phyloP scores from a whole-genome alignment of 2,797 vertebrate species.

The Enteromius paludinosus region DNA sequence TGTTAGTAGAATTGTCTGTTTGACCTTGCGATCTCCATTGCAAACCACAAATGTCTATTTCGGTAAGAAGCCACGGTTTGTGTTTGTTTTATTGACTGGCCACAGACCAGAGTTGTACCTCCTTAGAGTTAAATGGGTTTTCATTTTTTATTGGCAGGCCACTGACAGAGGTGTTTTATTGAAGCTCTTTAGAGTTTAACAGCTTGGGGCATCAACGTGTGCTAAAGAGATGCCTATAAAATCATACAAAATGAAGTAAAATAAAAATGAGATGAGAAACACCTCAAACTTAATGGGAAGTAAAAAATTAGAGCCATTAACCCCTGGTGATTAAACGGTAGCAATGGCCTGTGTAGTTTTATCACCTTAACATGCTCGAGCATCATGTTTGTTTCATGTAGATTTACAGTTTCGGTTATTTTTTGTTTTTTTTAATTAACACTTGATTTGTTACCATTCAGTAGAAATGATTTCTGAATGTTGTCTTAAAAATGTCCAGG shows the following conservation, averaged over 20 bases:
- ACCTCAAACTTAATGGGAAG: conserved; percentile 43
- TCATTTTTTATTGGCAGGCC: conserved; percentile 77
- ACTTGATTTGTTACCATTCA: not conserved
- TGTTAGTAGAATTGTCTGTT: conserved; percentile 32
- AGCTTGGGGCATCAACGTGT: conserved; percentile 64
- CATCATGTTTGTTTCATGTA: conserved; percentile 1
- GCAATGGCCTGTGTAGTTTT: conserved; percentile 29
- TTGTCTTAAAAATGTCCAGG: not conserved
- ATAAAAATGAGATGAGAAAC: conserved; percentile 53
- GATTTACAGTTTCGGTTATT: conserved; percentile 9
- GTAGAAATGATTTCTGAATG: not conserved
- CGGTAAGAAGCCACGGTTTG: conserved; percentile 49
- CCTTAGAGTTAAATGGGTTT: conserved; percentile 74
- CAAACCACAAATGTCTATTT: conserved; percentile 60
- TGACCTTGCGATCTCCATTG: conserved; percentile 71
- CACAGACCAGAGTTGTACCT: conserved; percentile 61
- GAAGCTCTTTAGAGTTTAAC: conserved; percentile 76
- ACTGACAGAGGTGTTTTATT: conserved; percentile 66
- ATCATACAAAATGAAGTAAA: conserved; percentile 67
- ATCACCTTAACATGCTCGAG: conserved; percentile 17
- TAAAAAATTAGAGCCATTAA: conserved; percentile 51
- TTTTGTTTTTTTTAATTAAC: no score
- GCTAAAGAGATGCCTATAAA: conserved; percentile 72
- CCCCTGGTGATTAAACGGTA: conserved; percentile 41
- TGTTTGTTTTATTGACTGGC: conserved; percentile 81